Percentiles rank a stretch among this genome's conserved stretches.
Conservation (phyloP, 2,797 vertebrate species). For the Varecia variegata region DNA sequence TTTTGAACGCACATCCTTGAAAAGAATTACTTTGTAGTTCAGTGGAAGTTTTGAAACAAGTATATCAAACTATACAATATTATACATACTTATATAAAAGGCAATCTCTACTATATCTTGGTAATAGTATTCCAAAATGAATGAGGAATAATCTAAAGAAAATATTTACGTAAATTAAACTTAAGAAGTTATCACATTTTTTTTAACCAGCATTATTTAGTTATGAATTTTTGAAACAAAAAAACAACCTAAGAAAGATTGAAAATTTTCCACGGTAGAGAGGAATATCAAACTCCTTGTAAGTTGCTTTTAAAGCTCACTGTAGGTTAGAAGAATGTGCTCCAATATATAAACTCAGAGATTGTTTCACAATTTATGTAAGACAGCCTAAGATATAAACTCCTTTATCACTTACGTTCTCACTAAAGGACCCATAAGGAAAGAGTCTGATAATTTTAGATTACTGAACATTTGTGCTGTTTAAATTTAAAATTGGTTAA, state of each 20-base stretch:
- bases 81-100: background rate
- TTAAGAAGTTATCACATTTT: background rate
- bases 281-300: background rate
- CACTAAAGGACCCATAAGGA: background rate
- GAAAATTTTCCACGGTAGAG: background rate
- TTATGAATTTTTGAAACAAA: background rate
- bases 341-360: fast-evolving
- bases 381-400: background rate
- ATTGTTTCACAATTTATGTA: background rate
- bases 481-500: constrained; percentile 31
- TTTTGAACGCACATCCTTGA: background rate
- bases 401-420: background rate
- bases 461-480: background rate
- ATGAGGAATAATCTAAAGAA: background rate
- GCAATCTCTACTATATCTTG: background rate
- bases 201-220: background rate
- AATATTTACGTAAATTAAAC: background rate
- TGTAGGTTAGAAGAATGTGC: fast-evolving
- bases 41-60: background rate
- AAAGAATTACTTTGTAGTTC: background rate
- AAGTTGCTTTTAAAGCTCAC: background rate
- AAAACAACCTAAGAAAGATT: background rate
- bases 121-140: background rate
- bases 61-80: background rate
- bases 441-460: background rate